Evolutionary conservation across 2,888 invertebrate species (phyloP), one percentile per base, ranked within the genome.

Genomic region (Drosophila prolongata): DNA sequence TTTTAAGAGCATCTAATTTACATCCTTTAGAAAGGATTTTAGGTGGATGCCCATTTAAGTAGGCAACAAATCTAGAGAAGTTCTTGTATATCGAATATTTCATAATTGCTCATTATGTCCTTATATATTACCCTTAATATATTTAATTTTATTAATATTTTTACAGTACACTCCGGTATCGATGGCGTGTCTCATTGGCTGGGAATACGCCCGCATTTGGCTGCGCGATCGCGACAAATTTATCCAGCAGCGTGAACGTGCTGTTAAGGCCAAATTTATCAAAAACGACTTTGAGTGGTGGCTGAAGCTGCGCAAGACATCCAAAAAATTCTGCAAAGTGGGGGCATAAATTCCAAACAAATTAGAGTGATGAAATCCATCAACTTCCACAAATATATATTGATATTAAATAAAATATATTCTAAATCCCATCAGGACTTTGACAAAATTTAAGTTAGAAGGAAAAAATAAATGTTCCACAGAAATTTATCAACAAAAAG

Each of bases 131-230:
- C 16, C 16, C 2, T 16, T 16, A 16, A 16, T 13, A 24, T 24
- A 44, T 1, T 3, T 46, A 30, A 6, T 34, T 14, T n/a, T 5
- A 5, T 16, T 8, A 8, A 0, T 19, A 10, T 13, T 35, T 35
- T 49, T 47, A 6, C 16, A 88, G 88, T 11, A 6, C 24, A 10
- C 55, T 14, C 83, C 79, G 0, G 10, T 59, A 10, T 64, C 74
- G 0, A 90, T 90, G 77, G n/a, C 61, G 0, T 50, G 43, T 42
- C 24, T 90, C 0, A 30, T 90, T 9, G 80, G 77, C 4, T 55
- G 76, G 66, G 90, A 90, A 43, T 90, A 90, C 30, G 77, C 73
- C 0, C 71, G 89, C 1, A 73, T 76, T 13, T 90, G 90, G 90
- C 64, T 76, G 4, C 44, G 58, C 0, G 89, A 90, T 49, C 82